Conservation (phyloP, 2,888 invertebrate species). For the Minunthozetes semirufus region DNA sequence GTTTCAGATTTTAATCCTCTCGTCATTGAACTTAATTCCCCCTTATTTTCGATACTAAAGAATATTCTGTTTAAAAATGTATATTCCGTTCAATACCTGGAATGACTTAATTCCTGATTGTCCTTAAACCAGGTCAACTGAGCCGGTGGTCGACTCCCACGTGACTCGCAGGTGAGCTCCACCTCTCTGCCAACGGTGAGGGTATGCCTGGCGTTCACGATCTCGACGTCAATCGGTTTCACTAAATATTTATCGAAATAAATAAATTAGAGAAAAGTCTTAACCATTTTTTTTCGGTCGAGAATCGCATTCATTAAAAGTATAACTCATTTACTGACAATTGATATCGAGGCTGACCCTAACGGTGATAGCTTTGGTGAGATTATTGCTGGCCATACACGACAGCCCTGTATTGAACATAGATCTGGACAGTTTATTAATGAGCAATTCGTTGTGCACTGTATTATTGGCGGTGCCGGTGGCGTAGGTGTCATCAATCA, state of each 20-base stretch:
- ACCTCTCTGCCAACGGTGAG: conserved; percentile 30
- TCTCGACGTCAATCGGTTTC: conserved; percentile 30
- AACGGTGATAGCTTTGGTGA: conserved; percentile 23
- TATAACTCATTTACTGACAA: conserved; percentile 15
- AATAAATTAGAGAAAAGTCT: background rate
- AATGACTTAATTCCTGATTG: background rate
- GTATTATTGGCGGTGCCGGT: background rate
- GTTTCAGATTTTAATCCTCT: no score
- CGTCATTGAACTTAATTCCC: no score
- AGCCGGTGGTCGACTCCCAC: conserved; percentile 30
- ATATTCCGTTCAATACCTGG: conserved; percentile 4
- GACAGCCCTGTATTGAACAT: conserved; percentile 28
- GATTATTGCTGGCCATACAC: conserved; percentile 27
- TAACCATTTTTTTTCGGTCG: no score
- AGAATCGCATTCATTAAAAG: background rate
- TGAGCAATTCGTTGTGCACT: conserved; percentile 27
- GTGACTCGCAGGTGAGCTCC: conserved; percentile 23
- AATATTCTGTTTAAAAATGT: no score
- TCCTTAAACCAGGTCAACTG: conserved; percentile 25
- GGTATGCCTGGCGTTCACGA: background rate
- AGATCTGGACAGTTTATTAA: conserved; percentile 25
- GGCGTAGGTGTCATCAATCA: conserved; percentile 33
- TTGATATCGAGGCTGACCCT: conserved; percentile 29
- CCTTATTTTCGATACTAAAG: no score
- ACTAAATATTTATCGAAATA: background rate